Evolutionary conservation across 2,797 vertebrate species (phyloP).

Genomic region (Tarsius wallacei): DNA sequence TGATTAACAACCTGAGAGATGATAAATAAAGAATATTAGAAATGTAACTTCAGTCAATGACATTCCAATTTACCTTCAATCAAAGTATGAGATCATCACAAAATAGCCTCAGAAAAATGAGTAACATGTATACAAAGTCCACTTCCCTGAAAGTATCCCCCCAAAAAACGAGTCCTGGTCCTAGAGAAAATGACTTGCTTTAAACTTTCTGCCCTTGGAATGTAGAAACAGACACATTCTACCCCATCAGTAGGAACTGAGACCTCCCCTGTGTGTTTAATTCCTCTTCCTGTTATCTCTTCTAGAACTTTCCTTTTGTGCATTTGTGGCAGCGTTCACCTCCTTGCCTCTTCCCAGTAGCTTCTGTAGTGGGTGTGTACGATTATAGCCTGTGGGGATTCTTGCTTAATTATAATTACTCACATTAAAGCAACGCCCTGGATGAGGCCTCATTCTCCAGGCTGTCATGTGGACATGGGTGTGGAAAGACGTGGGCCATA

Average conservation of each 20-base stretch:
- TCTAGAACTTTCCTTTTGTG: slow-evolving; percentile 64
- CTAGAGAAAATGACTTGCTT: background rate
- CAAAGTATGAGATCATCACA: background rate
- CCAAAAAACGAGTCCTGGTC: background rate
- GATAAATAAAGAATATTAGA: slow-evolving; percentile 50
- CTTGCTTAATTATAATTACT: slow-evolving; percentile 79
- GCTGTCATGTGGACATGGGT: background rate
- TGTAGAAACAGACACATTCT: background rate
- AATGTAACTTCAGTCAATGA: slow-evolving; percentile 50
- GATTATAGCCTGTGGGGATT: slow-evolving; percentile 64
- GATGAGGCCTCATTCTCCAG: slow-evolving; percentile 39
- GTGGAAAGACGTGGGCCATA: background rate
- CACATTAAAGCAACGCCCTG: slow-evolving; percentile 54
- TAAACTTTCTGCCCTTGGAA: background rate
- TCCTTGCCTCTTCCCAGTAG: slow-evolving; percentile 1
- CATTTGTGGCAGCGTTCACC: background rate
- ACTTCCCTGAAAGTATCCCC: background rate
- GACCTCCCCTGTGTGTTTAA: background rate
- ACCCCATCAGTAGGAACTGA: background rate
- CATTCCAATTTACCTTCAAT: slow-evolving; percentile 56
- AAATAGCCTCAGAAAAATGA: slow-evolving; percentile 48
- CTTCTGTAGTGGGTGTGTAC: slow-evolving; percentile 25
- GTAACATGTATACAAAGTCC: background rate
- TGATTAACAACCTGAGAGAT: background rate
- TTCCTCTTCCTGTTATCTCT: slow-evolving; percentile 8